Percentiles rank a stretch among this genome's conserved stretches.
Evolutionary conservation across 2,113 vertebrate genomes (phyloP).

Genomic region (Aptenodytes patagonicus): DNA sequence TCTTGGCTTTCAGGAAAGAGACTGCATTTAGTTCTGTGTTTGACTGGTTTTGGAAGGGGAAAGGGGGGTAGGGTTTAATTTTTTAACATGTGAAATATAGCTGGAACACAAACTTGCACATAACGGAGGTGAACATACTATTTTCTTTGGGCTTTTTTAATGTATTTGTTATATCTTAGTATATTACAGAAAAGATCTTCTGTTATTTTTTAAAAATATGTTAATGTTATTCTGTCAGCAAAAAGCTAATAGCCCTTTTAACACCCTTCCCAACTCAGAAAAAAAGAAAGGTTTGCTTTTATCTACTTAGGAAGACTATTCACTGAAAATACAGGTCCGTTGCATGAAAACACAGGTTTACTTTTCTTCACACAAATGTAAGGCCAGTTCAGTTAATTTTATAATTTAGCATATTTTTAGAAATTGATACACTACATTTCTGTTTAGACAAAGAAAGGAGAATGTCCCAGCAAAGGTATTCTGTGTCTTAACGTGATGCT

Average conservation of each 20-base stretch:
- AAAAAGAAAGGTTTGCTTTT: not conserved
- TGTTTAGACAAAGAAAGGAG: not conserved
- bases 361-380: not conserved
- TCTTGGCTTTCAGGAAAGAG: not conserved
- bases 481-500: not conserved
- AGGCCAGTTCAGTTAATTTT: not conserved
- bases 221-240: not conserved
- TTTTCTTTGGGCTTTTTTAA: conserved; percentile 37
- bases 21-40: not conserved
- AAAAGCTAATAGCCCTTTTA: not conserved
- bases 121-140: not conserved
- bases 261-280: not conserved
- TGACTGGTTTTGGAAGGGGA: not conserved
- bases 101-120: not conserved
- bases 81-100: not conserved
- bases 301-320: not conserved
- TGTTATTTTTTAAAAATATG: not conserved
- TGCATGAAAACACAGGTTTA: not conserved
- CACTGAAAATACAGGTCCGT: not conserved
- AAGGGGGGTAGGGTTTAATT: not conserved
- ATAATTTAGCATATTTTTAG: not conserved
- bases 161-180: conserved; percentile 30
- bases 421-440: not conserved
- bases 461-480: not conserved
- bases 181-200: not conserved